phyloP scores from a whole-genome alignment of 2,113 vertebrate species.

The Clarias gariepinus region DNA sequence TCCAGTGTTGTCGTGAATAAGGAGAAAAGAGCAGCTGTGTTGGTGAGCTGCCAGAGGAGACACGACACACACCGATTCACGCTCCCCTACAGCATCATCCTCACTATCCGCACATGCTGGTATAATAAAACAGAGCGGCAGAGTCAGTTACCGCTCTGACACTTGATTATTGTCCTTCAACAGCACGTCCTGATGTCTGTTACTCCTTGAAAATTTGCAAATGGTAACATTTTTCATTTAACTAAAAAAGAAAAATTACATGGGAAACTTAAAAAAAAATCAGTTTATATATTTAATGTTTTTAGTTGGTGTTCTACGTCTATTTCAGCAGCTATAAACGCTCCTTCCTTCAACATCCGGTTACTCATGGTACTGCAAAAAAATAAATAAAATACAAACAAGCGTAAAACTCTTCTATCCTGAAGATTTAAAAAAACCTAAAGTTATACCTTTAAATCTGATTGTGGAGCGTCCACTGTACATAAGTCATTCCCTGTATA shows the following conservation, averaged over 20 bases:
- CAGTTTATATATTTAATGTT: not conserved
- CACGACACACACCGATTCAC: too few relatives aligned
- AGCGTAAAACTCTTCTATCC: not conserved
- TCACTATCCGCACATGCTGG: not conserved
- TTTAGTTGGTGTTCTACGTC: not conserved
- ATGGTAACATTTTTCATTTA: not conserved
- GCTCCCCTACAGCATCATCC: not conserved
- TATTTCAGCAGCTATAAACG: not conserved
- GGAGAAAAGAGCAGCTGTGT: conserved; percentile 9
- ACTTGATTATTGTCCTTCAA: not conserved
- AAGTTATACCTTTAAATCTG: not conserved
- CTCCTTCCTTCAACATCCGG: not conserved
- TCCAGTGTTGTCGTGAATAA: not conserved
- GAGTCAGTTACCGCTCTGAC: not conserved
- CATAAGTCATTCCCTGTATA: not conserved
- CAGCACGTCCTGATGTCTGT: not conserved
- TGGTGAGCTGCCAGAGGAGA: conserved; percentile 10
- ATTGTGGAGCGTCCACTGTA: not conserved
- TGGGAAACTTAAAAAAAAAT: not conserved
- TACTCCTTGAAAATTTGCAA: not conserved
- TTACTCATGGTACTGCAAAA: too few relatives aligned
- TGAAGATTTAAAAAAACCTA: not conserved
- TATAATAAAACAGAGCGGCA: not conserved
- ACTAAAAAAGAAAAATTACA: not conserved
- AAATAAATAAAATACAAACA: not conserved